phyloP scores from a whole-genome alignment of 2,113 vertebrate species.

The Chionodraco myersi region DNA sequence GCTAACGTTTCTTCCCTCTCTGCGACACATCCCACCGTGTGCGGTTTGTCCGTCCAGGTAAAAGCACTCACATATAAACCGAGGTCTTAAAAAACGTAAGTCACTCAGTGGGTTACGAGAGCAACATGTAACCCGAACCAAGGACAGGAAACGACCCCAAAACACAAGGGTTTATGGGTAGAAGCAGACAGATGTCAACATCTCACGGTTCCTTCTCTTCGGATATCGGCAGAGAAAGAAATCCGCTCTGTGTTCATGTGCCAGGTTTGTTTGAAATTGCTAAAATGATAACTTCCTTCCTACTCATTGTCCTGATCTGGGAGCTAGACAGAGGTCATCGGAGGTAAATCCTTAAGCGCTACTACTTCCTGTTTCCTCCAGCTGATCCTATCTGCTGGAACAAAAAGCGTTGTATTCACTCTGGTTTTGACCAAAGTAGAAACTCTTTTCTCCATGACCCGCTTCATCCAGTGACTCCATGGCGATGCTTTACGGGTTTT shows the following conservation, averaged over 20 bases:
- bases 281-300: conserved; percentile 43
- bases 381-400: conserved; percentile 20
- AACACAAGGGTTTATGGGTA: conserved; percentile 64
- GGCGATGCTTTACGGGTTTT: too few species aligned
- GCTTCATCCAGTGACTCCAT: too few species aligned
- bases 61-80: conserved; percentile 22
- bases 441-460: too few species aligned
- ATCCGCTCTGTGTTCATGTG: background rate
- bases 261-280: conserved; percentile 37
- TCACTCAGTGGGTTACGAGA: conserved; percentile 55
- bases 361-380: conserved; percentile 52
- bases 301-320: background rate
- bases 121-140: conserved; percentile 61
- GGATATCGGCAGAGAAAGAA: background rate
- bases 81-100: conserved; percentile 51
- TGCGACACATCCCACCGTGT: background rate
- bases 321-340: conserved; percentile 1
- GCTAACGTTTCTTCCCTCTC: too few species aligned
- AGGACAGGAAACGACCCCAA: conserved; percentile 65
- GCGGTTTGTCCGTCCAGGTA: conserved; percentile 7
- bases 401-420: background rate
- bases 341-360: conserved; percentile 4
- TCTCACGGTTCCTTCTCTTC: conserved; percentile 10
- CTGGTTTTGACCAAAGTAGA: background rate
- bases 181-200: conserved; percentile 58